These are phyloP conservation scores for Ptilodon capucinus DNA, from an alignment of 2,888 invertebrate species.

Conservation along the genomic window DNA sequence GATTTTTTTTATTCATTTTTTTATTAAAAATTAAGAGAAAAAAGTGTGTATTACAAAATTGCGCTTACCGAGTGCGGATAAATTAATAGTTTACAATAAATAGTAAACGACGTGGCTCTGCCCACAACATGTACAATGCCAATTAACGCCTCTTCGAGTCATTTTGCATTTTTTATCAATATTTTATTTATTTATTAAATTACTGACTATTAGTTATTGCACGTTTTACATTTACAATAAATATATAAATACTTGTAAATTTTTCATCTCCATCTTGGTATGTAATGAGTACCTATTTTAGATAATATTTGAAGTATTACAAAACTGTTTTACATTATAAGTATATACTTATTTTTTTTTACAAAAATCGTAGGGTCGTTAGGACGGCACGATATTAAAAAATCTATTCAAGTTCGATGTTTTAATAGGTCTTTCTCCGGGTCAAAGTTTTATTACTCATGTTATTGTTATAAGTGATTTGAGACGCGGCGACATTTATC, in stretches of 20 bases:
- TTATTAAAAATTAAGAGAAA: slow-evolving; percentile 31
- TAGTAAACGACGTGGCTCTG: slow-evolving; percentile 61
- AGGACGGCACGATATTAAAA: slow-evolving; percentile 80
- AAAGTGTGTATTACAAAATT: slow-evolving; percentile 36
- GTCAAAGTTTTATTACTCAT: slow-evolving; percentile 35
- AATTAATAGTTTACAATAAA: slow-evolving; percentile 76
- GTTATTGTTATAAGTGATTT: slow-evolving; percentile 36
- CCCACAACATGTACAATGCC: slow-evolving; percentile 48
- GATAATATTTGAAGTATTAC: slow-evolving; percentile 80
- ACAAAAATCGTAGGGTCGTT: slow-evolving; percentile 82
- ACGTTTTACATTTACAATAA: slow-evolving; percentile 83
- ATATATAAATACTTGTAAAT: slow-evolving; percentile 83
- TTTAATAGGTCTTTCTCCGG: slow-evolving; percentile 71
- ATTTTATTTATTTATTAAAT: slow-evolving; percentile 75
- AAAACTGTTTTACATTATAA: slow-evolving; percentile 79
- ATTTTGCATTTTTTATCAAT: slow-evolving; percentile 63
- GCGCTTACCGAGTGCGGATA: slow-evolving; percentile 50
- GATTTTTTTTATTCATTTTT: slow-evolving; percentile 35
- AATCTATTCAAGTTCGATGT: slow-evolving; percentile 81
- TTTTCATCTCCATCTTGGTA: slow-evolving; percentile 79
- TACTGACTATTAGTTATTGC: slow-evolving; percentile 82
- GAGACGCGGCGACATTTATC: slow-evolving; percentile 57
- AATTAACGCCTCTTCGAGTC: slow-evolving; percentile 72
- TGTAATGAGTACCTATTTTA: slow-evolving; percentile 76
- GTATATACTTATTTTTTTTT: slow-evolving; percentile 78